Evolutionary conservation across 2,113 vertebrate species (phyloP).

Genomic region (Eupsittula cactorum): DNA sequence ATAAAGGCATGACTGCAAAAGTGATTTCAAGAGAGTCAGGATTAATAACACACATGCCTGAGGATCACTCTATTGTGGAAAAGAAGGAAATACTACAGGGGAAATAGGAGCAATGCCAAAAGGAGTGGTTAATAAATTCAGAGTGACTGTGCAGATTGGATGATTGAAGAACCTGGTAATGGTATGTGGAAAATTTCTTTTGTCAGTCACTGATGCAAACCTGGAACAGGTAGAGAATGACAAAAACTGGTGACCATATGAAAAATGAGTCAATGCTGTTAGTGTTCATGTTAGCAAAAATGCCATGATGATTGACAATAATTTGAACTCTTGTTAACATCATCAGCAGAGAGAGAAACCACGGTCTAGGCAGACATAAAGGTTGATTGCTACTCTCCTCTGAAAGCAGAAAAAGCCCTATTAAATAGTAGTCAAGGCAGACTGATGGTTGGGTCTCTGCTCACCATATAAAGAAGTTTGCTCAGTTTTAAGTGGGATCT

Average conservation of each 20-base stretch:
- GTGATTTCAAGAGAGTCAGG: neutral
- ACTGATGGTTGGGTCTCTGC: neutral
- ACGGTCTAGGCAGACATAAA: slow-evolving; percentile 27
- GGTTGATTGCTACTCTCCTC: slow-evolving; percentile 4
- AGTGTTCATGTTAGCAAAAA: slow-evolving; percentile 30
- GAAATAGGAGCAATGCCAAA: slow-evolving; percentile 14
- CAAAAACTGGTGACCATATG: slow-evolving; percentile 39
- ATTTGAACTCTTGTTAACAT: slow-evolving; percentile 62
- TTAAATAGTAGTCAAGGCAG: neutral
- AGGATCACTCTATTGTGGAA: neutral
- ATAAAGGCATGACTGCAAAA: neutral
- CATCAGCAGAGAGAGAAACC: slow-evolving; percentile 32
- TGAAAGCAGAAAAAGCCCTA: neutral
- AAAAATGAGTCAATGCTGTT: slow-evolving; percentile 45
- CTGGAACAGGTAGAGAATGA: neutral
- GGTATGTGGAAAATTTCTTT: slow-evolving; percentile 35
- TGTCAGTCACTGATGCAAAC: slow-evolving; percentile 6
- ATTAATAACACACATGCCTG: neutral
- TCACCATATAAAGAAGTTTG: neutral
- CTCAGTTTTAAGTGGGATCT: neutral
- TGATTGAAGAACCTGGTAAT: slow-evolving; percentile 48
- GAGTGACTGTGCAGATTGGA: slow-evolving; percentile 37
- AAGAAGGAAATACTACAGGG: neutral
- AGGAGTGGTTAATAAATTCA: slow-evolving; percentile 28
- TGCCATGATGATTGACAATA: slow-evolving; percentile 53